Evolutionary conservation across 2,797 vertebrate species (phyloP).

Genomic region (Ibycter americanus): DNA sequence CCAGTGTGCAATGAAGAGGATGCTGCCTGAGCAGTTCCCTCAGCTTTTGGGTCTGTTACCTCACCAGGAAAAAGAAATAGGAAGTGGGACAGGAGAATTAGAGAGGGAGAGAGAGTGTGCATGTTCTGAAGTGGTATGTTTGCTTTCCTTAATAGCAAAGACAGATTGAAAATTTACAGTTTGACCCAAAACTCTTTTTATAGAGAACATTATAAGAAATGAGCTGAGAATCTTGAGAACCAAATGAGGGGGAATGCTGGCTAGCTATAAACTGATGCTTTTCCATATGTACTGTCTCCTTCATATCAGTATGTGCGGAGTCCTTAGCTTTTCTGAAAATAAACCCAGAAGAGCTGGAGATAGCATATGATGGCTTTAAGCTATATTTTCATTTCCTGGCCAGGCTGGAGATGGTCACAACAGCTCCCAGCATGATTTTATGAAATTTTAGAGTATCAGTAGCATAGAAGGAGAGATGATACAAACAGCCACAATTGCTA

Average conservation of each 20-base stretch:
- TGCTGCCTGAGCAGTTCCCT: background rate
- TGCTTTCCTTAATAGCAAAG: constrained; percentile 11
- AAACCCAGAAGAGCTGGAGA: background rate
- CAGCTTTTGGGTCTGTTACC: background rate
- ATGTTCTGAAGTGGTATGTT: background rate
- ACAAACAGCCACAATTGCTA: background rate
- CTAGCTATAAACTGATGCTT: background rate
- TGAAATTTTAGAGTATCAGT: background rate
- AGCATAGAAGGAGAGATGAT: background rate
- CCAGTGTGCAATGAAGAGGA: background rate
- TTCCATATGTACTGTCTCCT: background rate
- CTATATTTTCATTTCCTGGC: constrained; percentile 3
- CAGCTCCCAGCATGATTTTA: background rate
- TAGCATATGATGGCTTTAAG: background rate
- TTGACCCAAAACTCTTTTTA: constrained; percentile 13
- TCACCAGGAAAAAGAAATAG: background rate
- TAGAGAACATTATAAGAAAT: background rate
- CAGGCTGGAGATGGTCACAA: background rate
- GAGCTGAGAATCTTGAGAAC: background rate
- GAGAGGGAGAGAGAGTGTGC: background rate
- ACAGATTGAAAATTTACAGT: constrained; percentile 9
- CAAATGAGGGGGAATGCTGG: background rate
- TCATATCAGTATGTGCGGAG: background rate
- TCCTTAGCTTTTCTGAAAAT: background rate
- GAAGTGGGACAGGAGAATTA: background rate